Evolutionary conservation across 2,888 invertebrate genomes (phyloP).

Genomic region (Dicranocentrus wangi): DNA sequence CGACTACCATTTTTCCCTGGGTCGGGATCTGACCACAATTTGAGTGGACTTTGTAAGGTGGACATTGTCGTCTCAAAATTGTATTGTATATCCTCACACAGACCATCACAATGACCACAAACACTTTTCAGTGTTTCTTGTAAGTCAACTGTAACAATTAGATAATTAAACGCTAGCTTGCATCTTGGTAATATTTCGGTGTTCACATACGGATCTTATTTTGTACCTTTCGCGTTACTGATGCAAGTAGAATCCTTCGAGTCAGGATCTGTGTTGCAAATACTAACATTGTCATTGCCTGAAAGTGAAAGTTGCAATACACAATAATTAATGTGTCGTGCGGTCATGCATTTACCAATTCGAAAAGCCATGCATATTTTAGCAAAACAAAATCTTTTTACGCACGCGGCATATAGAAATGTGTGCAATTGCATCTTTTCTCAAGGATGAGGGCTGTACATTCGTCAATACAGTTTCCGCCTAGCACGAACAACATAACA

Average conservation of each 20-base stretch:
- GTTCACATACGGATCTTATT: background rate
- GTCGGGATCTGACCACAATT: slow-evolving; percentile 31
- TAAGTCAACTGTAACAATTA: slow-evolving; percentile 18
- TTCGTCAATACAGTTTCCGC: slow-evolving; percentile 47
- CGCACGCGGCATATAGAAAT: slow-evolving; percentile 67
- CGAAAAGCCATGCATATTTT: background rate
- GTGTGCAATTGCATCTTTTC: slow-evolving; percentile 62
- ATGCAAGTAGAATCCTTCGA: slow-evolving; percentile 28
- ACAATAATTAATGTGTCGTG: no score
- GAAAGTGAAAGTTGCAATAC: no score
- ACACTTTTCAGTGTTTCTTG: slow-evolving; percentile 29
- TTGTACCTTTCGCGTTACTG: background rate
- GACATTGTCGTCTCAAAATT: slow-evolving; percentile 53
- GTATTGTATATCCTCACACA: slow-evolving; percentile 61
- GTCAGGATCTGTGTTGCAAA: slow-evolving; percentile 27
- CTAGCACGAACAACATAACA: background rate
- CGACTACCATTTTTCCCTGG: background rate
- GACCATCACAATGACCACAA: slow-evolving; percentile 52
- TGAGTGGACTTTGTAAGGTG: slow-evolving; percentile 9
- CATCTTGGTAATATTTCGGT: background rate
- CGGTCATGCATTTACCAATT: background rate
- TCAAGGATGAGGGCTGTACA: slow-evolving; percentile 41
- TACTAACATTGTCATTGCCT: slow-evolving; percentile 20
- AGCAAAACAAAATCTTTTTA: background rate
- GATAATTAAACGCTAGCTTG: background rate